Percentiles rank a stretch among this genome's conserved stretches.
Evolutionary conservation across 2,113 vertebrate genomes (phyloP).

Genomic region (Ptychochromis oligacanthus): DNA sequence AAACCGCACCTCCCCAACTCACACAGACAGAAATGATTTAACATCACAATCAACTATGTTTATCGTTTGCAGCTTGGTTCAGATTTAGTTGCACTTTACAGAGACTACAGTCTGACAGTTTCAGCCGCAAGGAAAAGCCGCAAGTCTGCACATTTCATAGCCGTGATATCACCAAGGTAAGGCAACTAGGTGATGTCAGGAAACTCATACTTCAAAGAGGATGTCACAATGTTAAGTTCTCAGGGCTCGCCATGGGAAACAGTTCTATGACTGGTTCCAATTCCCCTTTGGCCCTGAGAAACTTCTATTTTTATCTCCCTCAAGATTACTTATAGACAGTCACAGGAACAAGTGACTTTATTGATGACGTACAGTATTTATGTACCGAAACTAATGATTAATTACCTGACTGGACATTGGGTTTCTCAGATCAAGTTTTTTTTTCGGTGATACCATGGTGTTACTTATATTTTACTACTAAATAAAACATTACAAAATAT

Average conservation of each 20-base stretch:
- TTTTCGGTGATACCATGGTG: background rate
- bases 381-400: conserved; percentile 18
- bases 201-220: background rate
- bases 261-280: background rate
- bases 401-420: background rate
- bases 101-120: background rate
- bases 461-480: background rate
- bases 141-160: background rate
- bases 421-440: background rate
- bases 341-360: background rate
- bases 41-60: background rate
- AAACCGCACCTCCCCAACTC: background rate
- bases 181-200: conserved; percentile 3
- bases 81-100: background rate
- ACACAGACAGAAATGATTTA: background rate
- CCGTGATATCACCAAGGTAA: conserved; percentile 20
- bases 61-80: background rate
- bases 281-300: background rate
- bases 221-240: background rate
- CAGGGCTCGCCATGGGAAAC: no score
- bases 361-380: background rate
- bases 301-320: background rate
- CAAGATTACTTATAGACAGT: rapidly evolving
- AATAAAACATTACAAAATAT: background rate
- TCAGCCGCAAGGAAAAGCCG: background rate